These are phyloP conservation scores for Uloborus plumipes DNA, from an alignment of 2,888 invertebrate species.

Conservation along the genomic window DNA sequence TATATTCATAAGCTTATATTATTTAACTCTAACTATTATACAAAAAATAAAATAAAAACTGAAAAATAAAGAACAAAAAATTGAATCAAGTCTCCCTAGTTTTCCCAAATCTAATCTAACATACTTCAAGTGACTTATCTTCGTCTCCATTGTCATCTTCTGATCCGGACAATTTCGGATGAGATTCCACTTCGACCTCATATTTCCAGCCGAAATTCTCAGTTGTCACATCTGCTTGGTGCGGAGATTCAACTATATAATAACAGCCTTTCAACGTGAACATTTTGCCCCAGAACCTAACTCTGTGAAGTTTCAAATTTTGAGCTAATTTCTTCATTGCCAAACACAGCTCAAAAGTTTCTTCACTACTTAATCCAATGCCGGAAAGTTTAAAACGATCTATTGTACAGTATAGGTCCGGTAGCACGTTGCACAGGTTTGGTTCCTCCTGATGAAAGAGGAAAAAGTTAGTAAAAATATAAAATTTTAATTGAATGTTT, in stretches of 20 bases:
- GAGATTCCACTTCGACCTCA: too few relatives aligned
- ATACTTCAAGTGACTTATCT: neutral
- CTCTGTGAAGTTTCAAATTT: slow-evolving; percentile 6
- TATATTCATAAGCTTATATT: too few relatives aligned
- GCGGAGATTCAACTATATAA: slow-evolving; percentile 33
- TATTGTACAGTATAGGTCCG: slow-evolving; percentile 21
- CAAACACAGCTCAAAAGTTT: slow-evolving; percentile 22
- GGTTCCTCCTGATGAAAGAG: neutral
- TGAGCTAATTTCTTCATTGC: slow-evolving; percentile 19
- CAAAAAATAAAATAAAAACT: too few relatives aligned
- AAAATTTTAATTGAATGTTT: too few relatives aligned
- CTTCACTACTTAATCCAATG: slow-evolving; percentile 17
- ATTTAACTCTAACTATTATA: too few relatives aligned
- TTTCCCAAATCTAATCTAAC: too few relatives aligned
- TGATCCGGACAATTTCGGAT: neutral
- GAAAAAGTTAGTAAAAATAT: too few relatives aligned
- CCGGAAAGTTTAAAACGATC: slow-evolving; percentile 28
- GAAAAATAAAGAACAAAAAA: too few relatives aligned
- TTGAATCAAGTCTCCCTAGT: too few relatives aligned
- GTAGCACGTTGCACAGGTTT: neutral
- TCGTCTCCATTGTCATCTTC: neutral
- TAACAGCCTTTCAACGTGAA: slow-evolving; percentile 7
- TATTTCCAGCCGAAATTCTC: slow-evolving; percentile 20
- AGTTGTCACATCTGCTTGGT: neutral
- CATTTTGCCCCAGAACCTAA: slow-evolving; percentile 46